Base-by-base conservation (phyloP, 1,140 invertebrate genomes). In the Camponotus floridanus region DNA sequence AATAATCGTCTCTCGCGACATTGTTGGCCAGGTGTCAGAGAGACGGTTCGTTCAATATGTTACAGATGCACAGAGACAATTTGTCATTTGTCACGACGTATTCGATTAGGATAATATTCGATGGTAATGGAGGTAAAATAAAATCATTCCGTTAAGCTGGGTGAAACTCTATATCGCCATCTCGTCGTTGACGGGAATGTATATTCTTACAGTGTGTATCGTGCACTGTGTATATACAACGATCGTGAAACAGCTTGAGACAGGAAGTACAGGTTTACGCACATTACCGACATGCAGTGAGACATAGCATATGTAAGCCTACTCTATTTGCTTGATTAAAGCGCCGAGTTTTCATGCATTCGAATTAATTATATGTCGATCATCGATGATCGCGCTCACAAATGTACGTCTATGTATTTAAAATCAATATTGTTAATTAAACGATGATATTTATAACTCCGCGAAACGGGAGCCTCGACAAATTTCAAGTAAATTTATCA, bases 281-380 rank as follows among this genome's bases (percentile, higher is more conserved):
- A 39, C 6, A 81, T 73, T 45, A 83, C 68, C n/a, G 55, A 48
- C 79, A 83, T 83, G 79, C 79, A 83, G 4, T 51, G 48, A 51
- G 39, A 83, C 68, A 48, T 48, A 83, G 57, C 68, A 74, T 48
- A 26, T 26, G 26, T 26, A 61, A 83, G 68, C 68, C 26, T 83
- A 74, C 61, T 83, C 68, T 83, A 83, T 70, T 70, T 70, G 65
- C 79, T 51, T 6, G 4, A 83, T 74, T 83, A 73, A 83, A 83
- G 68, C 48, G 4, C 79, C 61, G 55, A 83, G 79, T 83, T 62
- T 21, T 39, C 79, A 83, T 83, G 68, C 79, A 61, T 62, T 33
- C 31, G 21, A 59, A 57, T 18, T 36, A 42, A 42, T 81, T 61
- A 59, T 45, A 74, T 26, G 26, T 26, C 26, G 26, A 26, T 48